A percentile compares a stretch with the other conserved stretches of the same genome.
phyloP scores from a whole-genome alignment of 2,113 vertebrate genomes.

The Erythrolamprus reginae region DNA sequence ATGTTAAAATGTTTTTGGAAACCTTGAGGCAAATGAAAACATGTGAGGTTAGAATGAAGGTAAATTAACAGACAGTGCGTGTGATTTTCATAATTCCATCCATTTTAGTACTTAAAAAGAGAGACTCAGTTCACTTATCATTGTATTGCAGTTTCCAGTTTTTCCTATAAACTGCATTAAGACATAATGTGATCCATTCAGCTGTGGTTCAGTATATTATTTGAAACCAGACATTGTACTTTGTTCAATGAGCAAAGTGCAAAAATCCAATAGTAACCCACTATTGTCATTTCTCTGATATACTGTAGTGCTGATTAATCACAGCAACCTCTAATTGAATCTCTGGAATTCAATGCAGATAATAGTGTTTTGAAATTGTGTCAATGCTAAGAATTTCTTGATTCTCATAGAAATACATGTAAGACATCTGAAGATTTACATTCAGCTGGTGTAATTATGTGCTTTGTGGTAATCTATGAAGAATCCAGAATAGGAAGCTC shows the following conservation, averaged over 20 bases:
- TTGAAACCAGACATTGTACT: not conserved
- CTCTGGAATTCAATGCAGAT: accelerated
- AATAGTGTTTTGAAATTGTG: accelerated
- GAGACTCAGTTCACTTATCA: conserved; percentile 2
- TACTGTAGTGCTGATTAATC: not conserved
- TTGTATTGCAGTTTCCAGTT: not conserved
- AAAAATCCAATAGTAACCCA: not conserved
- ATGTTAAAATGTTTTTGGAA: conserved; percentile 3
- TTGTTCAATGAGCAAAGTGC: not conserved
- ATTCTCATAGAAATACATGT: accelerated
- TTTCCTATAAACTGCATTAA: accelerated
- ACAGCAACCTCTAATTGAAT: not conserved
- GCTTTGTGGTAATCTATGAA: not conserved
- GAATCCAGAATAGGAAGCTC: not conserved
- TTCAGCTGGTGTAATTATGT: not conserved
- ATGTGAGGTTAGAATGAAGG: conserved; percentile 11
- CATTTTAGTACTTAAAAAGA: not conserved
- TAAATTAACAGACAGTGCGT: conserved; percentile 2
- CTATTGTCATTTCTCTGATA: not conserved
- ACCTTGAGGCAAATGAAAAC: not conserved
- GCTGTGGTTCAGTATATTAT: not conserved
- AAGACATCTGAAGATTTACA: not conserved
- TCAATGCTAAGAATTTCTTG: accelerated
- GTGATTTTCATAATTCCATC: not conserved
- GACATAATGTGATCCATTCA: not conserved